These are phyloP conservation scores for Atta colombica DNA, from an alignment of 1,140 invertebrate genomes.

Conservation along the genomic window DNA sequence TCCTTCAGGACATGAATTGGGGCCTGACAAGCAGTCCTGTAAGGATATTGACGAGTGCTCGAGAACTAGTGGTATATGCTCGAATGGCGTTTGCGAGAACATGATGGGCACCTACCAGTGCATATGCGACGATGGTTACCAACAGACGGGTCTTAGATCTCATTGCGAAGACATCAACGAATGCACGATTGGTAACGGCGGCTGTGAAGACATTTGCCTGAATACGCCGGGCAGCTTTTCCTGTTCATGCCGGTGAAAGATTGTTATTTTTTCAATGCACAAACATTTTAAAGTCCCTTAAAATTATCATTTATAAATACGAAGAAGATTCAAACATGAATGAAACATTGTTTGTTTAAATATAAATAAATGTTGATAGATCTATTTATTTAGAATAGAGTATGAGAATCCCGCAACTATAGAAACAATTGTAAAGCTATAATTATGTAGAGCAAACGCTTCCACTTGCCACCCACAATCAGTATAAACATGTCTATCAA, in stretches of 20 bases:
- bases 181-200: constrained; percentile 88
- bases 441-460: too few relatives aligned
- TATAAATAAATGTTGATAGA: too few relatives aligned
- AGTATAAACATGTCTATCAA: too few relatives aligned
- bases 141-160: constrained; percentile 89
- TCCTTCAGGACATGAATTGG: constrained; percentile 89
- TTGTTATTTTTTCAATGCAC: neutral
- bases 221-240: constrained; percentile 88
- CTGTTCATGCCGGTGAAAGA: constrained; percentile 86
- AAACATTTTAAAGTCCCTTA: neutral
- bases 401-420: too few relatives aligned
- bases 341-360: too few relatives aligned
- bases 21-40: constrained; percentile 89
- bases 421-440: too few relatives aligned
- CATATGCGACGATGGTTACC: constrained; percentile 93
- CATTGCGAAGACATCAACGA: constrained; percentile 90
- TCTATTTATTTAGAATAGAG: too few relatives aligned
- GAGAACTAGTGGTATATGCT: constrained; percentile 93
- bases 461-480: too few relatives aligned
- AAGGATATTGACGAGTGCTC: constrained; percentile 91
- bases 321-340: neutral
- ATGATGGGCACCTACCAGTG: constrained; percentile 95
- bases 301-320: neutral
- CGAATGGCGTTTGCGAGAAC: constrained; percentile 95
- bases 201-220: constrained; percentile 89